phyloP scores from a whole-genome alignment of 2,113 vertebrate genomes.

The Cricetomys ansorgei region DNA sequence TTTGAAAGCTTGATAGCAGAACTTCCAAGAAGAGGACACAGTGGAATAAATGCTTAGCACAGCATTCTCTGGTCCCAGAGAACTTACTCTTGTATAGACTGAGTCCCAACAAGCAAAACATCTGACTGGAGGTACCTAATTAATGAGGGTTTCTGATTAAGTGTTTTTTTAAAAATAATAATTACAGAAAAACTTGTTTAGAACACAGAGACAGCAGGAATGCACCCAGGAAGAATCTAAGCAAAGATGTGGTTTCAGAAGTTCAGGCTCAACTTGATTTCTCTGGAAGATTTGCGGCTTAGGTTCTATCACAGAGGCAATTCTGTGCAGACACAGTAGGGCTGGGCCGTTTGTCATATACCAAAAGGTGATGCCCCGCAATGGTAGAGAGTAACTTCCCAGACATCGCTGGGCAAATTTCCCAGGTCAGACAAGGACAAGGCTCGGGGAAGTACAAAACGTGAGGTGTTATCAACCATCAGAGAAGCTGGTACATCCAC shows the following conservation, averaged over 20 bases:
- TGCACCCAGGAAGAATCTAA: not conserved
- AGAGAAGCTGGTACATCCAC: not conserved
- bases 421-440: conserved; percentile 10
- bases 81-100: not conserved
- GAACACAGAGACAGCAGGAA: not conserved
- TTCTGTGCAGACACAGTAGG: not conserved
- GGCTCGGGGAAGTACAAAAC: not conserved
- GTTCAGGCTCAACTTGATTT: not conserved
- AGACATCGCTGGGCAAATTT: not conserved
- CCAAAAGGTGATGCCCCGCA: not conserved
- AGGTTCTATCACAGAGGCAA: not conserved
- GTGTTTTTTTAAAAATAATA: not conserved
- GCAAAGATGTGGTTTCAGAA: not conserved
- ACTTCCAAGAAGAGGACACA: not conserved
- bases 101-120: not conserved
- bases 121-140: not conserved
- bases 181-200: not conserved
- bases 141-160: not conserved
- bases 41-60: not conserved
- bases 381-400: not conserved
- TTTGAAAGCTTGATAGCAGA: not conserved
- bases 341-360: not conserved
- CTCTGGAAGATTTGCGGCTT: not conserved
- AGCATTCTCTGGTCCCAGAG: not conserved
- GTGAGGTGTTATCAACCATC: not conserved